Percentiles rank a stretch among this genome's conserved stretches.
Evolutionary conservation across 2,113 vertebrate species (phyloP).

Genomic region (Pyrgilauda ruficollis): DNA sequence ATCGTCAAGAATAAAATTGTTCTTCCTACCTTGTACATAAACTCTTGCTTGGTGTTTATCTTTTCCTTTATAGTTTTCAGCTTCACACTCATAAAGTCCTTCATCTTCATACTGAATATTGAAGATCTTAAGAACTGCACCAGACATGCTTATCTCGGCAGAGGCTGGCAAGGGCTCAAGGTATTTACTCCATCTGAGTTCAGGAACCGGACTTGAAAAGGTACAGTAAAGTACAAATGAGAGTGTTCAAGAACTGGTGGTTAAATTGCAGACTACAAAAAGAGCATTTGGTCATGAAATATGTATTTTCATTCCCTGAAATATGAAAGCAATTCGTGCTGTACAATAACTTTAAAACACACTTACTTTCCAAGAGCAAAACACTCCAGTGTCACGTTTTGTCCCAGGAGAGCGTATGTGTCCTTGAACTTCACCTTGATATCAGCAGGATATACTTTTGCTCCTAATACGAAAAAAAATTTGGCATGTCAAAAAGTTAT

Average conservation of each 20-base stretch:
- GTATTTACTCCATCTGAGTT: conserved; percentile 88
- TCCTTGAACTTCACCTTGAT: conserved; percentile 92
- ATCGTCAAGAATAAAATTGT: not conserved
- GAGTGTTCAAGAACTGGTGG: not conserved
- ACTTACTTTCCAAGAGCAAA: conserved; percentile 99
- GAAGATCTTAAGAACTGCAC: conserved; percentile 87
- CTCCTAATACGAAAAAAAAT: conserved; percentile 72
- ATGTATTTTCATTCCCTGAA: not conserved
- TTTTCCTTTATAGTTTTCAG: conserved; percentile 88
- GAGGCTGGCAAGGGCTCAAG: conserved; percentile 82
- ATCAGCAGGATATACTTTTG: conserved; percentile 92
- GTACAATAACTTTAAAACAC: not conserved
- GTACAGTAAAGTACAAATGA: conserved; percentile 32
- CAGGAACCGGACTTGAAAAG: conserved; percentile 87
- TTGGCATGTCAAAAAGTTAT: not conserved
- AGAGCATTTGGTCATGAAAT: not conserved
- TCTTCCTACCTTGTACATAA: conserved; percentile 84
- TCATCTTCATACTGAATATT: conserved; percentile 90
- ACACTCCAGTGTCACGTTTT: conserved; percentile 94
- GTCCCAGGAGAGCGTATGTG: conserved; percentile 84
- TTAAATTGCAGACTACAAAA: conserved; percentile 8
- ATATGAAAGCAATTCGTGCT: not conserved
- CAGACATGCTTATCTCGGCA: conserved; percentile 85
- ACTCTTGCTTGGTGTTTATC: conserved; percentile 84
- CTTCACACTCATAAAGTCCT: conserved; percentile 89